Percentiles rank a stretch among this genome's conserved stretches.
Conservation (phyloP, 2,888 invertebrate genomes). For the Pilophorus perplexus region DNA sequence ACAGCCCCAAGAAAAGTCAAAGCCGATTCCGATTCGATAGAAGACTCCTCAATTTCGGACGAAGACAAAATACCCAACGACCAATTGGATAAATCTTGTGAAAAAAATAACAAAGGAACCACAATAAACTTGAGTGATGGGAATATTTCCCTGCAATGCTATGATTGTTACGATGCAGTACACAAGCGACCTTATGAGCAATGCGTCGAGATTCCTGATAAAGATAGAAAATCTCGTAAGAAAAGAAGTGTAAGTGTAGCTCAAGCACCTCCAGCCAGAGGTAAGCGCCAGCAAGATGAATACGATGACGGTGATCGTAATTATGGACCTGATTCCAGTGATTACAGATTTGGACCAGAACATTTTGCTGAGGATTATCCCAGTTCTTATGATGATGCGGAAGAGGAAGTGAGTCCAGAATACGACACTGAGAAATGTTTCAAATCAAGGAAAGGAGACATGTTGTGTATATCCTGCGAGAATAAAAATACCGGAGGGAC, state of each 20-base stretch:
- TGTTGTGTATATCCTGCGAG: conserved; percentile 66
- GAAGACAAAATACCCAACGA: too few relatives aligned
- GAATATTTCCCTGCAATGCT: conserved; percentile 55
- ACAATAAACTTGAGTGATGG: conserved; percentile 23
- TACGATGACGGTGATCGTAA: conserved; percentile 38
- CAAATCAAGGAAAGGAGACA: conserved; percentile 43
- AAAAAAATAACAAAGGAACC: conserved; percentile 37
- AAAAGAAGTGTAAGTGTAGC: conserved; percentile 41
- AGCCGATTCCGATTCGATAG: not conserved
- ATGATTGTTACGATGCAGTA: conserved; percentile 70
- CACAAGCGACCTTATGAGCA: conserved; percentile 74
- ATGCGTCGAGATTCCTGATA: conserved; percentile 69
- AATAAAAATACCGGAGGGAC: conserved; percentile 71
- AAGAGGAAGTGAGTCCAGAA: conserved; percentile 36
- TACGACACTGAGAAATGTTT: conserved; percentile 39
- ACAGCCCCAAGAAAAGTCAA: conserved; percentile 11
- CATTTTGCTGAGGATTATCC: conserved; percentile 50
- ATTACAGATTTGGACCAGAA: conserved; percentile 52
- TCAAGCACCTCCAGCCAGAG: conserved; percentile 6
- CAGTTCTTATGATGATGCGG: conserved; percentile 29
- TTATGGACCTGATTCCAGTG: conserved; percentile 38
- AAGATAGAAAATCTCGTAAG: conserved; percentile 60
- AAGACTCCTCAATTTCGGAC: too few relatives aligned
- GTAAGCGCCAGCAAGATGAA: conserved; percentile 41
- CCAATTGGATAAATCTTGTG: conserved; percentile 30